Evolutionary conservation across 2,888 invertebrate species (phyloP).

Genomic region (Camponotus fellah): DNA sequence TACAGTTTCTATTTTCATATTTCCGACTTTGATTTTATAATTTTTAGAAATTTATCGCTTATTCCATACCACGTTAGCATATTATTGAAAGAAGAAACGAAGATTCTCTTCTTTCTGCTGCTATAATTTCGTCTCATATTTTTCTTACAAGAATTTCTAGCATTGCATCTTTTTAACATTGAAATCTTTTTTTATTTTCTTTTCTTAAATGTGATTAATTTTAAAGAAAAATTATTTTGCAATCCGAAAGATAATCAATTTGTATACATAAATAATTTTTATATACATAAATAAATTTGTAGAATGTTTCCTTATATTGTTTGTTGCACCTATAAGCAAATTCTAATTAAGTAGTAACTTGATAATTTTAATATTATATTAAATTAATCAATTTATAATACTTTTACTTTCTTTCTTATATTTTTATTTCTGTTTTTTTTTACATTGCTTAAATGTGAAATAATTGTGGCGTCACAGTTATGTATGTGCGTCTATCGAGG

Average conservation of each 20-base stretch:
- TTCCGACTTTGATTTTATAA: constrained; percentile 22
- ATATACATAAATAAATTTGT: background rate
- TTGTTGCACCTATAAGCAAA: background rate
- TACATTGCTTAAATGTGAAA: background rate
- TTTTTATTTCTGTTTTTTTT: background rate
- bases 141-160: background rate
- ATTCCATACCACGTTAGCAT: background rate
- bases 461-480: background rate
- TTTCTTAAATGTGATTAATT: background rate
- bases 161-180: background rate
- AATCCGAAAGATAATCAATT: background rate
- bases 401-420: background rate
- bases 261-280: background rate
- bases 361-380: background rate
- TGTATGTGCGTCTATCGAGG: background rate
- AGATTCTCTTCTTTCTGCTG: background rate
- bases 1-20: background rate
- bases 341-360: background rate
- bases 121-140: background rate
- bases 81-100: constrained; percentile 4
- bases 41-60: background rate
- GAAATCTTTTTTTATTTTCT: background rate
- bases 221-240: background rate
- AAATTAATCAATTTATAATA: background rate
- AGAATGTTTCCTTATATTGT: background rate